Evolutionary conservation across 2,888 invertebrate genomes (phyloP).

Genomic region (Aradus depressus): DNA sequence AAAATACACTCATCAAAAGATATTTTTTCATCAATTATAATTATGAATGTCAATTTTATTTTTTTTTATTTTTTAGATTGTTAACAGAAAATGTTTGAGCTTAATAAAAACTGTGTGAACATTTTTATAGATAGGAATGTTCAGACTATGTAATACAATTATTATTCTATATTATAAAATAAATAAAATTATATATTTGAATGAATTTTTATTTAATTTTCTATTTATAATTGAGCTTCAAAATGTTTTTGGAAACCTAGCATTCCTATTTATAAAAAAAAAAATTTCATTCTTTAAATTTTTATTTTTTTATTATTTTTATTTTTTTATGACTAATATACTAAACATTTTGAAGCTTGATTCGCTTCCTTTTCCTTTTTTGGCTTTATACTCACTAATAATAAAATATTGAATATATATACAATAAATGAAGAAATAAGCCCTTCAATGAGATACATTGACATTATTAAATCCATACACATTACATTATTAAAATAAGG

Average conservation of each 20-base stretch:
- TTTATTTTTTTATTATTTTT: slow-evolving; percentile 10
- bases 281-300: slow-evolving; percentile 5
- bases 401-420: no score
- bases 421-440: no score
- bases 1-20: no score
- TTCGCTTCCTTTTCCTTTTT: slow-evolving; percentile 1
- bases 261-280: slow-evolving; percentile 29
- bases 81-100: no score
- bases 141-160: slow-evolving; percentile 19
- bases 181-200: slow-evolving; percentile 5
- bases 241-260: slow-evolving; percentile 29
- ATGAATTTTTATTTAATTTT: not conserved
- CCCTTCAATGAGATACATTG: no score
- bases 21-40: no score
- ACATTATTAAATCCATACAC: no score
- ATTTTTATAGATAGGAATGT: slow-evolving; percentile 32
- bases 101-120: slow-evolving; percentile 19
- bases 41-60: no score
- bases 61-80: no score
- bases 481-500: no score
- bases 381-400: no score
- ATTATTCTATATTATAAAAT: slow-evolving; percentile 11
- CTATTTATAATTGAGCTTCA: slow-evolving; percentile 25
- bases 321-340: slow-evolving; percentile 13
- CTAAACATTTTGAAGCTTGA: slow-evolving; percentile 30